Conservation (phyloP, 2,797 vertebrate species). For the Poecile montanus region DNA sequence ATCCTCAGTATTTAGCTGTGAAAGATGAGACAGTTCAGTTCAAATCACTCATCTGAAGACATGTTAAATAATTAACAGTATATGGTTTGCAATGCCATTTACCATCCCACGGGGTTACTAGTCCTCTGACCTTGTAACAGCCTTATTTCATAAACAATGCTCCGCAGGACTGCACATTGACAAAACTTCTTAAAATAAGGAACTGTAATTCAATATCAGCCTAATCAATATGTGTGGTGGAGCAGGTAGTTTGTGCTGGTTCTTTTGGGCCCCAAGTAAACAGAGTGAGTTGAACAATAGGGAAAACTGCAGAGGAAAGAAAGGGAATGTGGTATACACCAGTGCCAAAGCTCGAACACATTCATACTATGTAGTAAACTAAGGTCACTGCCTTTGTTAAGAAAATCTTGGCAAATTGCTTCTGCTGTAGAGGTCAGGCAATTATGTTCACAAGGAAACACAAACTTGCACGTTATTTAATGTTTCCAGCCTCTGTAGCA, state of each 20-base stretch:
- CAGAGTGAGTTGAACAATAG: slow-evolving; percentile 9
- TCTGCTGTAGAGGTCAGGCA: slow-evolving; percentile 61
- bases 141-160: neutral
- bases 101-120: neutral
- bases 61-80: slow-evolving; percentile 68
- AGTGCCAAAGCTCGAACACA: slow-evolving; percentile 21
- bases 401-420: slow-evolving; percentile 60
- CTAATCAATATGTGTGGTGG: neutral
- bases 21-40: slow-evolving; percentile 52
- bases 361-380: slow-evolving; percentile 31
- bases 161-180: neutral
- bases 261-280: slow-evolving; percentile 15
- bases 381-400: slow-evolving; percentile 66
- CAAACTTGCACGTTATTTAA: slow-evolving; percentile 59
- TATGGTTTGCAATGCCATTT: slow-evolving; percentile 46
- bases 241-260: neutral
- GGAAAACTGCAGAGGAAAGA: slow-evolving; percentile 10
- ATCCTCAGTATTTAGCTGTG: slow-evolving; percentile 49
- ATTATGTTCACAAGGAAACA: slow-evolving; percentile 66
- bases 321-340: neutral
- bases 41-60: slow-evolving; percentile 35
- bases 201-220: slow-evolving; percentile 24
- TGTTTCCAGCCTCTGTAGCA: slow-evolving; percentile 43
- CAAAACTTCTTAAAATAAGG: slow-evolving; percentile 39
- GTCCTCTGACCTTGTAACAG: slow-evolving; percentile 43